phyloP scores from a whole-genome alignment of 2,113 vertebrate genomes.

The Sminthopsis crassicaudata region DNA sequence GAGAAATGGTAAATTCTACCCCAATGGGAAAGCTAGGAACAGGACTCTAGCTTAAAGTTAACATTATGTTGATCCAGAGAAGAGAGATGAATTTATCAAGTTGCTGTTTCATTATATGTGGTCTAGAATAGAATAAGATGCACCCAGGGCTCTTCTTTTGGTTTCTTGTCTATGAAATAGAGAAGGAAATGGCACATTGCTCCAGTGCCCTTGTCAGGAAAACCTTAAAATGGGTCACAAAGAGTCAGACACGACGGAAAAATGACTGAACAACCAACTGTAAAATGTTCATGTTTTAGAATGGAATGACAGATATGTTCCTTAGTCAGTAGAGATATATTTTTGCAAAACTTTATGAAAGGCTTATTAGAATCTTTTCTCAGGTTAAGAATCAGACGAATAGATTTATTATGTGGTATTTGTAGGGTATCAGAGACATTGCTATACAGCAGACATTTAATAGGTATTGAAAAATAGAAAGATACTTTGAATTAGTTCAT shows the following conservation, averaged over 20 bases:
- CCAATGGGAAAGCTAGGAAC: not conserved
- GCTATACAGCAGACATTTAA: not conserved
- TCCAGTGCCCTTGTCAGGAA: not conserved
- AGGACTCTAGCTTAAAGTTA: not conserved
- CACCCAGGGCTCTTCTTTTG: not conserved
- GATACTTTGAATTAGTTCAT: not conserved
- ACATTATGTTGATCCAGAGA: not conserved
- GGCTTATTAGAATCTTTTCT: not conserved
- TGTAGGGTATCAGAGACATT: not conserved
- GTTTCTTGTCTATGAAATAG: not conserved
- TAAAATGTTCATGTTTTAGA: not conserved
- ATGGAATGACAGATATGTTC: not conserved
- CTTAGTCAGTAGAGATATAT: not conserved
- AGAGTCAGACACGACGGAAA: not conserved
- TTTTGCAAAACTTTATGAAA: not conserved
- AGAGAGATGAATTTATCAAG: not conserved
- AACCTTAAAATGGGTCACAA: not conserved
- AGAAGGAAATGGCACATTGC: not conserved
- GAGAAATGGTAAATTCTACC: not conserved
- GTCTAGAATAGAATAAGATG: not conserved
- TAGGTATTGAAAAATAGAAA: not conserved
- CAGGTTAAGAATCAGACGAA: not conserved
- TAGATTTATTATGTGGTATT: not conserved
- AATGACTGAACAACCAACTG: not conserved
- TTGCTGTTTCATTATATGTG: not conserved